Evolutionary conservation across 2,888 invertebrate genomes (phyloP), one percentile per base, ranked within the genome.

Genomic region (Drosophila acutilabella): DNA sequence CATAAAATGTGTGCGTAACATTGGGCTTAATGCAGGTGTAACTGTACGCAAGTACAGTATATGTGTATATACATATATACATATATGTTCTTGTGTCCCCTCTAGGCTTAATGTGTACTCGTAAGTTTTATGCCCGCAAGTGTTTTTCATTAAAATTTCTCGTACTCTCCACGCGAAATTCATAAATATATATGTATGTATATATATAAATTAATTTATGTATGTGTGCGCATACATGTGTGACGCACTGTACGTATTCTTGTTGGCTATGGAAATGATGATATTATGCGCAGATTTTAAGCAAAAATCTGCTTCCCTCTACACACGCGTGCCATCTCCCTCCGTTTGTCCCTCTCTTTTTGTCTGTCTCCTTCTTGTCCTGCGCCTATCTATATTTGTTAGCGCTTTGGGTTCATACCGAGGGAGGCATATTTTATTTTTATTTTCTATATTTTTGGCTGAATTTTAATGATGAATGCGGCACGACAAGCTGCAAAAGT

Each of bases 381-480:
- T 23, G 20, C 13, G 13, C 20, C 33, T 10, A 30, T 30, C 18
- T 26, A 18, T 59, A 51, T 60, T 36, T 61, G 18, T 61, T 50
- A 42, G 45, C 45, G 20, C 48, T 51, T 40, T 23, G 11, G 13
- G 36, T 36, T 13, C 13, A 33, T 20, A 42, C 38, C 38, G 16
- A 48, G 48, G 48, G 47, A 51, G 42, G 50, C n/a, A 50, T 36
- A 42, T 68, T 76, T 57, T 64, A 60, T 71, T 65, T 62, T 50
- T 64, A 59, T 66, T 67, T 79, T 65, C 62, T 74, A 72, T 75
- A 68, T 71, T 77, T 81, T 68, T 53, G 56, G 45, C 59, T 52
- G 65, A 78, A 73, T 82, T 82, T 82, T 75, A 85, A 82, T 82
- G 81, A 82, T 74, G 83, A 67, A 82, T 85, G 67, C 61, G 36